Conservation (phyloP, 2,113 vertebrate genomes). For the Oxyruncus cristatus region DNA sequence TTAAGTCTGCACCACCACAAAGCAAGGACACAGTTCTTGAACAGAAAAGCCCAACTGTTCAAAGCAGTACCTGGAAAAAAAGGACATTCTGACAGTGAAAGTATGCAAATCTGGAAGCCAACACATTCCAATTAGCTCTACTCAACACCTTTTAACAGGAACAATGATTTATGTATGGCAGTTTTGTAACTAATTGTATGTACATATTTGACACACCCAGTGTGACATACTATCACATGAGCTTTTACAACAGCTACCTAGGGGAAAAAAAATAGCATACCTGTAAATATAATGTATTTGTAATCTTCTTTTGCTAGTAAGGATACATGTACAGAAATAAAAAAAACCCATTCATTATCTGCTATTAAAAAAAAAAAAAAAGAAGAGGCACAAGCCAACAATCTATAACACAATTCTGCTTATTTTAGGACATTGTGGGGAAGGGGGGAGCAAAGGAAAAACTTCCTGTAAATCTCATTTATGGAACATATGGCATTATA, state of each 20-base stretch:
- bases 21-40: neutral
- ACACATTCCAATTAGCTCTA: neutral
- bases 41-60: neutral
- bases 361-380: neutral
- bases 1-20: neutral
- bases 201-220: neutral
- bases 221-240: neutral
- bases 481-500: neutral
- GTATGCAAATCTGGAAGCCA: neutral
- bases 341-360: neutral
- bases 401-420: neutral
- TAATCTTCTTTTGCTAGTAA: neutral
- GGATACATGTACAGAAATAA: neutral
- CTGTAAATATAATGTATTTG: neutral
- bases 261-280: neutral
- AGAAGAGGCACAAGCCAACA: neutral
- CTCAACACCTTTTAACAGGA: neutral
- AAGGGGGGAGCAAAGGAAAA: neutral
- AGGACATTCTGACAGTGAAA: neutral
- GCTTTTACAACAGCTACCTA: neutral
- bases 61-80: neutral
- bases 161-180: neutral
- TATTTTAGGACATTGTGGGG: neutral
- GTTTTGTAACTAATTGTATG: neutral
- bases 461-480: neutral